Conservation (phyloP, 1,140 invertebrate genomes). For the Panagrolaimus sp. region DNA sequence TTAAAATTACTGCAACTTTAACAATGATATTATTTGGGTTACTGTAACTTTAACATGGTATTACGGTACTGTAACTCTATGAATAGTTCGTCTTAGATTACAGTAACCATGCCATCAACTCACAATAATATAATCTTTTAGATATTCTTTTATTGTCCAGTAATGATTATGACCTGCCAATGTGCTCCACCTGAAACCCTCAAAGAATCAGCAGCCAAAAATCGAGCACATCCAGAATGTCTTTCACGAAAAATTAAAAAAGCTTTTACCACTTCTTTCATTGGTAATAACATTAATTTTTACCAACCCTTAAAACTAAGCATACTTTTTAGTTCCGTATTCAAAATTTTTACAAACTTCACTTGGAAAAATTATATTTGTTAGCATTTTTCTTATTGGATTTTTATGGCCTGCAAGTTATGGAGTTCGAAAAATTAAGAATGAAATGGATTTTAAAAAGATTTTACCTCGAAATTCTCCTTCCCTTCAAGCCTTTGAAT, state of each 20-base stretch:
- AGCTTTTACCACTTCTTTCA: background rate
- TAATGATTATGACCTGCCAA: background rate
- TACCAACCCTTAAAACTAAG: background rate
- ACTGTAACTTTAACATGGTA: too few species aligned
- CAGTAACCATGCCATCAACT: too few species aligned
- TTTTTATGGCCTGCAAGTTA: slow-evolving; percentile 10
- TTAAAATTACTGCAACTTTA: too few species aligned
- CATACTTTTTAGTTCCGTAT: background rate
- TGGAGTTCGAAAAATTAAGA: background rate
- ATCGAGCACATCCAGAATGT: background rate
- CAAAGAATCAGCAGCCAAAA: background rate
- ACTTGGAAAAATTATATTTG: background rate
- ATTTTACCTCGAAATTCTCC: slow-evolving; percentile 1
- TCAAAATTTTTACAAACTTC: background rate
- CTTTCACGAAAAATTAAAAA: background rate
- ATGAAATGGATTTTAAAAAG: slow-evolving; percentile 14
- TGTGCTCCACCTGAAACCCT: background rate
- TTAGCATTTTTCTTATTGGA: background rate
- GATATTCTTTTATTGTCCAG: background rate
- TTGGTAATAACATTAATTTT: too few species aligned
- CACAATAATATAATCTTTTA: background rate
- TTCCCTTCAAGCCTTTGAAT: background rate
- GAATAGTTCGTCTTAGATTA: background rate
- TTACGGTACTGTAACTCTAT: too few species aligned
- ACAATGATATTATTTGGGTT: too few species aligned